Percentiles rank a stretch among this genome's conserved stretches.
These are phyloP conservation scores for Idaea aversata DNA, from an alignment of 2,888 invertebrate species.

Conservation along the genomic window DNA sequence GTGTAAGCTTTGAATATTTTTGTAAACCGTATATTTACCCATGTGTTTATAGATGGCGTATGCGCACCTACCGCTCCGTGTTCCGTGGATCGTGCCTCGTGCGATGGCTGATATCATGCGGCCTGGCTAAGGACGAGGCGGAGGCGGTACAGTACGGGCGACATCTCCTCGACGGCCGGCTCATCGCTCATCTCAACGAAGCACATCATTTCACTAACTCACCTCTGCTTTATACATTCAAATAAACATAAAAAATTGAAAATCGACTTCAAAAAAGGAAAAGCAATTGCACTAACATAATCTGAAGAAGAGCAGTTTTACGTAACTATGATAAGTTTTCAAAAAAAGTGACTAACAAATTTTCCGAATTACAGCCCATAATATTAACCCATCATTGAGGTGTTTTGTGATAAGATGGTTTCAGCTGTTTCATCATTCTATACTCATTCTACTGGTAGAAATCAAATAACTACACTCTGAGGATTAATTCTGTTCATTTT, in stretches of 20 bases:
- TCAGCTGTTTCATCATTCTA: no score
- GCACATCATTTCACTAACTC: constrained; percentile 93
- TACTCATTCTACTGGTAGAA: no score
- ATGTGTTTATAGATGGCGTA: constrained; percentile 83
- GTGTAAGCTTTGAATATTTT: no score
- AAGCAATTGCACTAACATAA: no score
- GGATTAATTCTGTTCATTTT: no score
- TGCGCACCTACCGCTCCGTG: constrained; percentile 88
- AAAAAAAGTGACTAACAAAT: no score
- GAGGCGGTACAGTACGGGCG: constrained; percentile 92
- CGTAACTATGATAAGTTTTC: no score
- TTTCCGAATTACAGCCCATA: no score
- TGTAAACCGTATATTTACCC: not conserved
- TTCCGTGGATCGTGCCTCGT: constrained; percentile 93
- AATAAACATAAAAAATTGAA: constrained; percentile 32
- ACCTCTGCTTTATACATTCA: constrained; percentile 89
- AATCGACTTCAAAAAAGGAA: not conserved
- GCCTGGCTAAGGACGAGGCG: constrained; percentile 87
- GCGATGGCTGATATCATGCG: constrained; percentile 91
- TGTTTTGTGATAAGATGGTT: no score
- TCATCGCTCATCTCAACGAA: constrained; percentile 90
- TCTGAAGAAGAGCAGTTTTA: no score
- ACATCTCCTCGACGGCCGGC: constrained; percentile 90
- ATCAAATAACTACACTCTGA: no score
- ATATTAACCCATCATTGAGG: no score